Conservation (phyloP, 2,888 invertebrate species). For the Aporophyla lueneburgensis region DNA sequence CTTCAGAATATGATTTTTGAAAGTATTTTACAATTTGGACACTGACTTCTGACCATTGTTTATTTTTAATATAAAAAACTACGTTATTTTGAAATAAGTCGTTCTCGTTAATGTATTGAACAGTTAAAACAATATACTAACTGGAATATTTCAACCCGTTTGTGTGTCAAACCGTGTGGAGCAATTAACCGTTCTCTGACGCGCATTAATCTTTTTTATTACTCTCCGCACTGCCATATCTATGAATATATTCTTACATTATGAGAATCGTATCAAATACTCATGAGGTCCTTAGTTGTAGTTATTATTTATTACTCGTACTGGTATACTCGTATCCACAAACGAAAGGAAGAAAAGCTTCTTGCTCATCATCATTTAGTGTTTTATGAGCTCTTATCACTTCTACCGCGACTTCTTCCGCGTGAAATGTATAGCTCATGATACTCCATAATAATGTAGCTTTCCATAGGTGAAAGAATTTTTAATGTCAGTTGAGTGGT, state of each 20-base stretch:
- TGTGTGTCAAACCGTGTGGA: slow-evolving; percentile 6
- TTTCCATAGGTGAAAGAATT: no score
- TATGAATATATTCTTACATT: not conserved
- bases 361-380: no score
- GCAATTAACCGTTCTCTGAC: slow-evolving; percentile 16
- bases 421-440: no score
- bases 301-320: no score
- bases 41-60: not conserved
- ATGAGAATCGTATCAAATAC: not conserved
- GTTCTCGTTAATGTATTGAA: not conserved
- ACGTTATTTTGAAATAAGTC: not conserved
- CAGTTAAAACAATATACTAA: not conserved
- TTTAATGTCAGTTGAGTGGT: no score
- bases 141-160: not conserved
- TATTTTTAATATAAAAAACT: not conserved
- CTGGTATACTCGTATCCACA: no score
- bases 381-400: no score
- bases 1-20: not conserved
- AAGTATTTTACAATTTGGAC: not conserved
- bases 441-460: no score
- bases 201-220: slow-evolving; percentile 26
- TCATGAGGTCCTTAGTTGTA: not conserved
- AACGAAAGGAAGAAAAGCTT: no score
- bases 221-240: not conserved
- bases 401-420: no score